phyloP scores from a whole-genome alignment of 2,113 vertebrate species.

The Seriola dumerili region DNA sequence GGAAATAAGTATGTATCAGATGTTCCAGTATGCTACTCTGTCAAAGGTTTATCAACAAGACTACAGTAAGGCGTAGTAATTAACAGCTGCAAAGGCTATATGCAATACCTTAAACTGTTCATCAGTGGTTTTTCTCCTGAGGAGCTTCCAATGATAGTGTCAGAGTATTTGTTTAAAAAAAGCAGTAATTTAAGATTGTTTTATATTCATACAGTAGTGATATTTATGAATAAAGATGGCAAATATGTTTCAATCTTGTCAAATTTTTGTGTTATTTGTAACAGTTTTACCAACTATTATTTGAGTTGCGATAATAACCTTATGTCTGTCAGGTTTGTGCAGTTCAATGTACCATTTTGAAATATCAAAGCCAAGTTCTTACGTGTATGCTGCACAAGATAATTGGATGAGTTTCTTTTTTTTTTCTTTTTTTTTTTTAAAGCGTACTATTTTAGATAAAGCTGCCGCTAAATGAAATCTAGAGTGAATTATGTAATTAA shows the following conservation, averaged over 20 bases:
- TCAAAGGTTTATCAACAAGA: constrained; percentile 51
- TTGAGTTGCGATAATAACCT: not conserved
- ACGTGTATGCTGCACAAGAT: not conserved
- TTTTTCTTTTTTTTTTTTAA: not conserved
- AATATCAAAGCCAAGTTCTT: not conserved
- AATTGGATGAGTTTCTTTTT: not conserved
- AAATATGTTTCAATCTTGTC: constrained; percentile 89
- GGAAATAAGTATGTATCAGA: constrained; percentile 63
- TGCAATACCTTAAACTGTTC: constrained; percentile 74
- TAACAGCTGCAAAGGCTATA: constrained; percentile 70
- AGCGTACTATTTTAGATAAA: not conserved
- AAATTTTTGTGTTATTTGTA: constrained; percentile 6
- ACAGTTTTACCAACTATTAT: not conserved
- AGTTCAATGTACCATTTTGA: not conserved
- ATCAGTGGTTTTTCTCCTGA: constrained; percentile 63
- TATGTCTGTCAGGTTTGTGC: not conserved
- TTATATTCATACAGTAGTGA: constrained; percentile 99
- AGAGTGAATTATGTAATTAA: not conserved
- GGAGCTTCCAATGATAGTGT: constrained; percentile 84
- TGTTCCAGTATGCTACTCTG: constrained; percentile 53
- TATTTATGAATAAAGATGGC: constrained; percentile 99
- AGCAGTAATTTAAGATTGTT: constrained; percentile 91
- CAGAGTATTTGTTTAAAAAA: constrained; percentile 95
- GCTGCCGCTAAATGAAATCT: not conserved
- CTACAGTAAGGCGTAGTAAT: constrained; percentile 60